Base-by-base conservation (phyloP, 2,888 invertebrate species). In the Trilocha varians region DNA sequence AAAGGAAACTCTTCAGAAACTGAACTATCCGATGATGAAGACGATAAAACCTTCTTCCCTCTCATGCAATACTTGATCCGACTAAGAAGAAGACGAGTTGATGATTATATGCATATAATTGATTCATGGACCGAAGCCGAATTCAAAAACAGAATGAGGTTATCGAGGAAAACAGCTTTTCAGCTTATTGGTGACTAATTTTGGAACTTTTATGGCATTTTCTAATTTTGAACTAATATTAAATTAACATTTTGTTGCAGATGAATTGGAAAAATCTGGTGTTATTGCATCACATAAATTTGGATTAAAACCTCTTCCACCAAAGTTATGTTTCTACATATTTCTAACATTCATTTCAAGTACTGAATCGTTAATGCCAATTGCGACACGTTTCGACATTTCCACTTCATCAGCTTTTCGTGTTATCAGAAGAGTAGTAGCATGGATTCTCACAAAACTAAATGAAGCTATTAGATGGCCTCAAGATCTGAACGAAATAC, bases 341-440 rank as follows among this genome's bases (percentile, higher is more conserved):
- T 77, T 77, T 52, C 50, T 77, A 16, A 65, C 75, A 38, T 77
- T 77, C 47, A 67, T 77, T 51, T 62, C 72, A 3, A 72, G 57
- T 39, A 69, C 69, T 32, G 76, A 76, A 52, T 67, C 75, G 38
- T 50, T 76, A 18, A 75, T 71, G 35, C 74, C 76, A 42, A 76
- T 77, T 40, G 75, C 76, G 35, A 65, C 70, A 25, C 58, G 65
- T 50, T 77, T 76, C 60, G 76, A 77, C 52, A 74, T 76, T 41
- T 77, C 76, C 5, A 69, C 75, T 46, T 77, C 76, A 34, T 77
- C 76, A 43, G 70, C 76, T 39, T 77, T 75, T 52, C 51, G 76
- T 50, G 76, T 77, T 3, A 68, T 77, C 43, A 55, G 76, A 32
- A 63, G 71, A 62, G 72, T 77, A 9, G 63, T 74, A 33, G 64